Evolutionary conservation across 2,113 vertebrate genomes (phyloP), one percentile per base, ranked within the genome.

Genomic region (Aptenodytes forsteri): DNA sequence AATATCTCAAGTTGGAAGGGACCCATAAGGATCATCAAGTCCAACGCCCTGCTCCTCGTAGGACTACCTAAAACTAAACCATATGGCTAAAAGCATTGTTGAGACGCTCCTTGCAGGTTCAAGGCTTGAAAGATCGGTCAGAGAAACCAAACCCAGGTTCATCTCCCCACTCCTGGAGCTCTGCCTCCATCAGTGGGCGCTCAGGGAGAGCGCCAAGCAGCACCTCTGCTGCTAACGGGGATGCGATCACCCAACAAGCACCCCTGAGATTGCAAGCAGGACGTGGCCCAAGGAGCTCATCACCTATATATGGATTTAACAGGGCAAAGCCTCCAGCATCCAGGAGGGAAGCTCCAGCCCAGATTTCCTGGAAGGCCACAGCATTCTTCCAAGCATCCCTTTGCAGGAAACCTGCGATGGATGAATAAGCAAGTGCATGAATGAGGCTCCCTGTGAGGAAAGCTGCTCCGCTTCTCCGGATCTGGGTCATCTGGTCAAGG

Each of bases 371-470:
- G 78, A 65, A 76, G 26, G 69, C 56, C 67, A 4, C 36, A 9
- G 8, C 2, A 1, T 36, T 3, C 18, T 65, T 44, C 55, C 29
- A 25, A 64, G 56, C 71, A 20, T 58, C 72, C 16, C 47, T 66
- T 29, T 2, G 21, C 67, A n/a, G 79, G n/a, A 7, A 69, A 40
- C 1, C 13, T 0, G 40, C 0, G 3, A 2, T 0, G 65, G 73
- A 20, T 61, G 94, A 44, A 44, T 3, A 72, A 89, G 85, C 62
- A 13, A 9, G 2, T 0, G 36, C 58, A n/a, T 27, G 87, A 83
- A 40, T 2, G 84, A 32, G 19, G 42, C 66, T 90, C 50, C 38
- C 46, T 2, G 66, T 0, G 7, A 17, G 36, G 23, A 73, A 23
- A 36, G 22, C 25, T 2, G 42, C 79, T 46, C 65, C 3, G 9